Evolutionary conservation across 2,113 vertebrate species (phyloP), one percentile per base, ranked within the genome.

Genomic region (Nothocercus nigrocapillus): DNA sequence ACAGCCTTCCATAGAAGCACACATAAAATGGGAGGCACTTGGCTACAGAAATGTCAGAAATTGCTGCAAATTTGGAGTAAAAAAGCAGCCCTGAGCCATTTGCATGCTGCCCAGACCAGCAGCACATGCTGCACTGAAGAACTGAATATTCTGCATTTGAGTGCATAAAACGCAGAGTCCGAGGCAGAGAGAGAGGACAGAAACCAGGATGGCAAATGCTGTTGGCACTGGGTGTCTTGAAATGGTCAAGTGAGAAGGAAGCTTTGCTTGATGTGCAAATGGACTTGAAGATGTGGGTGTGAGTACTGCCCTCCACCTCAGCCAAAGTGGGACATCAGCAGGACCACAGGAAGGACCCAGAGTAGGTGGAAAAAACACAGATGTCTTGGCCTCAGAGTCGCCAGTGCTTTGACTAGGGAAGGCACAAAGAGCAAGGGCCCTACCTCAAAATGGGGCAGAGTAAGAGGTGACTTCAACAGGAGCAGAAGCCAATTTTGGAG

Each of bases 301-400:
- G 13, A 32, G 13, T 61, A 16, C 11, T 0, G 0, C 77, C 36
- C 53, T 30, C 47, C n/a, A 58, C 19, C 56, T 49, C 28, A 34
- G 42, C 56, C 78, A 58, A 30, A 11, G 2, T 7, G 18, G 2
- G 22, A 45, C 0, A 4, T 2, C 11, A 15, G 36, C 72, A 68
- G 47, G 81, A 72, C 7, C 82, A 10, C 8, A 44, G 21, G 45
- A 80, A 67, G 10, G 16, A 27, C 47, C 32, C 25, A 27, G n/a
- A 79, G 45, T 5, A 32, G 0, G 0, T 2, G 27, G 19, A 19
- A 67, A 32, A 38, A 64, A 45, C 7, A 13, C 0, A 80, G 30
- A 8, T 9, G 2, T 17, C n/a, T 22, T 54, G 24, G 27, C 21
- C 25, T 47, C 63, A 49, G 53, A 76, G 36, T 32, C 91, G 28